phyloP scores from a whole-genome alignment of 2,888 invertebrate genomes.

The Asteroscopus sphinx region DNA sequence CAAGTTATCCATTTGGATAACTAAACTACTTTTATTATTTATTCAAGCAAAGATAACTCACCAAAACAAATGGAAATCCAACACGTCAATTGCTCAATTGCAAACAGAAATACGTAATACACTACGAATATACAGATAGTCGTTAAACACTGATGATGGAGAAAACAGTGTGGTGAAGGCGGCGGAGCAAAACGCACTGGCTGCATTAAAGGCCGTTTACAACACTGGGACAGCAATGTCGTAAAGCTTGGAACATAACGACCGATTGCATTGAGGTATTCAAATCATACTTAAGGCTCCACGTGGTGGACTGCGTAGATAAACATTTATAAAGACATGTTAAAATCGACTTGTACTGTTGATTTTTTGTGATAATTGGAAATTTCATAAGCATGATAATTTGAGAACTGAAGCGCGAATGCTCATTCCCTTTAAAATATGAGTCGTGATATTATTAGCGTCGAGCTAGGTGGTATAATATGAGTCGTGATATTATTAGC shows the following conservation, averaged over 20 bases:
- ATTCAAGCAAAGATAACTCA: conserved; percentile 23
- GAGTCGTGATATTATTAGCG: too few relatives aligned
- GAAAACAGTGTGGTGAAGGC: conserved; percentile 63
- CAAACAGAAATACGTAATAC: conserved; percentile 9
- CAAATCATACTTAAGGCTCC: conserved; percentile 31
- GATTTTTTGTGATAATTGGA: too few relatives aligned
- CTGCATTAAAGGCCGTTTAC: conserved; percentile 55
- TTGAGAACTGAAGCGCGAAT: neutral
- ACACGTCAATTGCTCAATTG: conserved; percentile 17
- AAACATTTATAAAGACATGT: conserved; percentile 4
- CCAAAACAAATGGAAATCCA: conserved; percentile 27
- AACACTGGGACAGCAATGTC: conserved; percentile 18
- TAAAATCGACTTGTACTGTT: neutral
- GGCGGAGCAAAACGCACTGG: conserved; percentile 76
- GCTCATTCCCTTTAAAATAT: conserved; percentile 1
- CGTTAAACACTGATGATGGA: conserved; percentile 1
- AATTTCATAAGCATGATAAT: neutral
- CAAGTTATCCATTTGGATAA: neutral
- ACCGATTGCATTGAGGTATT: conserved; percentile 31
- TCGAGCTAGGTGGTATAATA: too few relatives aligned
- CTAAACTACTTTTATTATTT: too few relatives aligned
- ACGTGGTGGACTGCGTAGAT: conserved; percentile 23
- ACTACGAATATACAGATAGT: conserved; percentile 14
- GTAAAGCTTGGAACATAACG: conserved; percentile 37
- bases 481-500: too few relatives aligned